These are phyloP conservation scores for Ophioninae sp. DNA, from an alignment of 2,888 invertebrate species.

Conservation along the genomic window DNA sequence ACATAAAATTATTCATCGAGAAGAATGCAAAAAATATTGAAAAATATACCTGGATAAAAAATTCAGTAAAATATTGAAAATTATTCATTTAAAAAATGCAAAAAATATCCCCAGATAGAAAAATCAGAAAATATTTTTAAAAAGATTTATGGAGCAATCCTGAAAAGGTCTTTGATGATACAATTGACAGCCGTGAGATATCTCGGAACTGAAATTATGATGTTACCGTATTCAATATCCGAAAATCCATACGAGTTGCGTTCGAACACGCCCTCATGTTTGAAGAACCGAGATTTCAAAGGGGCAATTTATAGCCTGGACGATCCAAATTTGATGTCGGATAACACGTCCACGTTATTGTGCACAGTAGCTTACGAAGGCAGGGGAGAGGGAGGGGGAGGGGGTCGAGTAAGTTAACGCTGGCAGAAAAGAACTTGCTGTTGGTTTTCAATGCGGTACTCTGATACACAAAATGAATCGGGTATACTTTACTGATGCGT, in stretches of 20 bases:
- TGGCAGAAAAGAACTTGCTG: conserved; percentile 26
- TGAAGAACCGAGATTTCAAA: background rate
- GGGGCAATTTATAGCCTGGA: conserved; percentile 10
- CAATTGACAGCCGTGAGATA: background rate
- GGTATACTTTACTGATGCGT: conserved; percentile 32
- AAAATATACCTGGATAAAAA: no score
- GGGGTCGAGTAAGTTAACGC: conserved; percentile 8
- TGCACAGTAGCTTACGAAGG: conserved; percentile 6
- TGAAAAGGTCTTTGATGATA: background rate
- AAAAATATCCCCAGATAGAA: background rate
- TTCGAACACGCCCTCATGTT: conserved; percentile 11
- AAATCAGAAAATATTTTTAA: background rate
- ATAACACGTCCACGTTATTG: conserved; percentile 54
- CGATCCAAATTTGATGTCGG: conserved; percentile 53
- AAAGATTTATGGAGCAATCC: background rate
- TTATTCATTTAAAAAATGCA: no score
- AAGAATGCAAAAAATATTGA: no score
- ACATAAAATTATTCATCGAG: no score
- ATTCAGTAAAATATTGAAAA: no score
- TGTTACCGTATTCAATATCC: background rate
- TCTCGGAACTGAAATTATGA: background rate
- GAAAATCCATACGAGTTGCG: conserved; percentile 6
- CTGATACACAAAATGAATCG: conserved; percentile 26
- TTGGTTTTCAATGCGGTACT: conserved; percentile 20
- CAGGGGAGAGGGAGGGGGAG: background rate